Evolutionary conservation across 2,888 invertebrate genomes (phyloP).

Genomic region (Drosophila nigricruria): DNA sequence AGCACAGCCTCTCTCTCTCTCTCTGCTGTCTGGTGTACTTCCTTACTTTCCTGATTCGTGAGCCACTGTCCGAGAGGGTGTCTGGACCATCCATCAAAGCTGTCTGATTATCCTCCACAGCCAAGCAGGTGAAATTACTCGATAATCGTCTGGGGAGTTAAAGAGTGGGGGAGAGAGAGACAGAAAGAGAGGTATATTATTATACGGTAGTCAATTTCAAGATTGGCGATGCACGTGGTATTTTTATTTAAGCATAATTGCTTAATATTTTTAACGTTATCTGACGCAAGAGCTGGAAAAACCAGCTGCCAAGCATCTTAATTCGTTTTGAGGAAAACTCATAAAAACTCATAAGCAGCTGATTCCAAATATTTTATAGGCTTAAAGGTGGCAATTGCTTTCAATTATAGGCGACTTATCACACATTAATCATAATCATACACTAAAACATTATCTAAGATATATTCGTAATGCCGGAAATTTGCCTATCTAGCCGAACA

Average conservation of each 20-base stretch:
- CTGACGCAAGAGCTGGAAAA: slow-evolving; percentile 17
- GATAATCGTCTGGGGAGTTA: slow-evolving; percentile 69
- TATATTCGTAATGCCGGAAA: not conserved
- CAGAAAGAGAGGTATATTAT: slow-evolving; percentile 31
- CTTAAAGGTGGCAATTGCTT: slow-evolving; percentile 49
- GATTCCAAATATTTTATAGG: slow-evolving; percentile 19
- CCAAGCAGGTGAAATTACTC: slow-evolving; percentile 57
- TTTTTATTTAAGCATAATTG: slow-evolving; percentile 52
- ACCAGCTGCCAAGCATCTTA: slow-evolving; percentile 17
- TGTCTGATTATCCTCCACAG: slow-evolving; percentile 35
- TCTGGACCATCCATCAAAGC: slow-evolving; percentile 58
- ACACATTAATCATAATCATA: not conserved
- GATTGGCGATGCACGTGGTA: slow-evolving; percentile 61
- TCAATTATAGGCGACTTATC: slow-evolving; percentile 48
- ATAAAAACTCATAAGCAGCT: slow-evolving; percentile 45
- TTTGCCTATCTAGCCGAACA: not conserved
- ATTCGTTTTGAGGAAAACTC: too few relatives aligned
- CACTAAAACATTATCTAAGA: not conserved
- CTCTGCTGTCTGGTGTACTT: slow-evolving; percentile 37
- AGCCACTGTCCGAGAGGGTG: slow-evolving; percentile 23
- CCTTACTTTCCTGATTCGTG: slow-evolving; percentile 40
- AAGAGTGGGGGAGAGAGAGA: not conserved
- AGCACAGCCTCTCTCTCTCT: not conserved
- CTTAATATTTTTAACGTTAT: slow-evolving; percentile 47
- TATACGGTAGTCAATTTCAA: slow-evolving; percentile 61